Percentiles rank a stretch among this genome's conserved stretches.
phyloP scores from a whole-genome alignment of 2,888 invertebrate species.

The Catocala sponsa region DNA sequence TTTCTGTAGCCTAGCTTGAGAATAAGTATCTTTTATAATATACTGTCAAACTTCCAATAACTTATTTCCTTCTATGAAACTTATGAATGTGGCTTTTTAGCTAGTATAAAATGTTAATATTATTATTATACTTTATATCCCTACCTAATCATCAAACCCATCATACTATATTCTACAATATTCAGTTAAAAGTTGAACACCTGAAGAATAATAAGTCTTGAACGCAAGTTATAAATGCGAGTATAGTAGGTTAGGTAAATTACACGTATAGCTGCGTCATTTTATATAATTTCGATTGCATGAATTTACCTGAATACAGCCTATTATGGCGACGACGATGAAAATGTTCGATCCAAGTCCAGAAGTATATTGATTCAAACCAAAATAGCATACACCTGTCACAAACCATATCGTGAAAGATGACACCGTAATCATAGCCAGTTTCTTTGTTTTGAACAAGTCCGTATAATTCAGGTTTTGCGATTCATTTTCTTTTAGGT shows the following conservation, averaged over 20 bases:
- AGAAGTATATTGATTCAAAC: constrained; percentile 65
- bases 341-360: constrained; percentile 62
- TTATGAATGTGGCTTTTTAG: no score
- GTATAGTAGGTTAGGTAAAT: not conserved
- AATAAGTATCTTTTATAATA: no score
- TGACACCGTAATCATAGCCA: constrained; percentile 54
- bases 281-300: not conserved
- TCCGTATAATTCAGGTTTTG: constrained; percentile 55
- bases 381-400: constrained; percentile 62
- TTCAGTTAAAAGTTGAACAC: no score
- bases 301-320: constrained; percentile 64
- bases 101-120: no score
- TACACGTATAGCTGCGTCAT: not conserved
- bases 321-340: constrained; percentile 56
- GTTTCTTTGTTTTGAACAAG: constrained; percentile 60
- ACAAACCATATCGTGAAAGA: constrained; percentile 60
- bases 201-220: no score
- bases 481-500: constrained; percentile 46
- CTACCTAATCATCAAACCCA: no score
- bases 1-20: no score
- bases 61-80: no score
- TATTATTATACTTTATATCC: no score
- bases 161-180: no score
- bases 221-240: not conserved
- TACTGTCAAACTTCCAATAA: no score